Base-by-base conservation (phyloP, 2,113 vertebrate genomes). In the Mungos mungo region DNA sequence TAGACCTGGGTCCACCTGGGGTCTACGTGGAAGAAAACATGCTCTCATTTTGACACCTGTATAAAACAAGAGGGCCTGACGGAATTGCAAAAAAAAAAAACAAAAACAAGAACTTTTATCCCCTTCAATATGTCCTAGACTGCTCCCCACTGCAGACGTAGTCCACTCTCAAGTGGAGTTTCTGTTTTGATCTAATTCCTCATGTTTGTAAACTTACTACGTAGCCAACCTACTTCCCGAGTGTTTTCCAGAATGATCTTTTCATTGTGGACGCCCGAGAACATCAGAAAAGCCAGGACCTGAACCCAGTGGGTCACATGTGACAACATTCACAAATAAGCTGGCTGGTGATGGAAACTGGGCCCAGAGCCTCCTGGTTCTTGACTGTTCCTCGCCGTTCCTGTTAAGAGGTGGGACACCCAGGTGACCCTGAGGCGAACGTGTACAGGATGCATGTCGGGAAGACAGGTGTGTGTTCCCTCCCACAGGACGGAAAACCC, bases 1-100 rank as follows among this genome's bases (percentile, higher is more conserved):
- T 98, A 98, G 93, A 77, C 97, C 95, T 86, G 83, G n/a, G 47
- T 82, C 47, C 60, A 9, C 94, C 2, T 9, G 68, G 88, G 92
- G 45, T 91, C 83, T 35, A 12, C 60, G 35, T 69, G 31, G 52
- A 52, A 74, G 41, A 41, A 33, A 5, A 54, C 3, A 1, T 5
- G 1, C 71, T n/a, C 60, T 33, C 35, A 3, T 47, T 3, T 52
- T 38, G 72, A 6, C 2, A 5, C 38, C 52, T 15, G 6, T 33
- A 10, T 14, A 90, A 81, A 31, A 1, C 3, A 7, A 33, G 38
- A 90, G 45, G 45, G 9, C 15, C 63, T 45, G 16, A 25, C 31
- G 76, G 54, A 33, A 29, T 23, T 1, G 41, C 10, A 0, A 18
- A 69, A 11, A 6, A 60, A 63, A 23, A 66, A 25, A 66, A 31